Evolutionary conservation across 2,888 invertebrate species (phyloP).

Genomic region (Reticulitermes lucifugus): DNA sequence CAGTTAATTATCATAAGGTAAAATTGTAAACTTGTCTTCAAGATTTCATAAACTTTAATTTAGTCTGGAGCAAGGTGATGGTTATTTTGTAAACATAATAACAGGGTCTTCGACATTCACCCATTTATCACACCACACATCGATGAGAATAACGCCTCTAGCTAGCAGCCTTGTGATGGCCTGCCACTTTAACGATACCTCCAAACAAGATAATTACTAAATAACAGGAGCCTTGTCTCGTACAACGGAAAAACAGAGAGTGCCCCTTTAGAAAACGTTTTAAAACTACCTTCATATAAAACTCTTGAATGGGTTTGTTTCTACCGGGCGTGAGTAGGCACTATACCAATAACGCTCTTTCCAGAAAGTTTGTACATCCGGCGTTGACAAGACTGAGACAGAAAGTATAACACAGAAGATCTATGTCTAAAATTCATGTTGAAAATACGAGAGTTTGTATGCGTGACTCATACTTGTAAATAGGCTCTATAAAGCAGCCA

Average conservation of each 20-base stretch:
- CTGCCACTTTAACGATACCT: slow-evolving; percentile 36
- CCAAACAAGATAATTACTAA: slow-evolving; percentile 35
- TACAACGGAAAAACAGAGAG: neutral
- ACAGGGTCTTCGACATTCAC: neutral
- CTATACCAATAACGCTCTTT: too few species aligned
- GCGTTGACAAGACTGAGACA: too few species aligned
- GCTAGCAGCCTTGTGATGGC: neutral
- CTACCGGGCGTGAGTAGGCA: neutral
- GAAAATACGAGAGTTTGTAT: too few species aligned
- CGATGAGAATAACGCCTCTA: neutral
- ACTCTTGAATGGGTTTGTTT: neutral
- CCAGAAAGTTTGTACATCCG: too few species aligned
- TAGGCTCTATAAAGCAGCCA: too few species aligned
- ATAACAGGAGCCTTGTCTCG: too few species aligned
- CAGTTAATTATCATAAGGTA: neutral
- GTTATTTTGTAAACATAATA: slow-evolving; percentile 1
- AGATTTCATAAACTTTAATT: neutral
- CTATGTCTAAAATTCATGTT: too few species aligned
- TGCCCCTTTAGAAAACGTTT: neutral
- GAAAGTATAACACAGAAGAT: too few species aligned
- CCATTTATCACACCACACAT: slow-evolving; percentile 36
- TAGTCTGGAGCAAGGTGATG: neutral
- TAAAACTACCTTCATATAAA: neutral
- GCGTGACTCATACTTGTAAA: too few species aligned
- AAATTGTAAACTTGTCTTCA: neutral